Percentiles rank a stretch among this genome's conserved stretches.
Evolutionary conservation across 2,888 invertebrate genomes (phyloP).

Genomic region (Chelonus formosanus): DNA sequence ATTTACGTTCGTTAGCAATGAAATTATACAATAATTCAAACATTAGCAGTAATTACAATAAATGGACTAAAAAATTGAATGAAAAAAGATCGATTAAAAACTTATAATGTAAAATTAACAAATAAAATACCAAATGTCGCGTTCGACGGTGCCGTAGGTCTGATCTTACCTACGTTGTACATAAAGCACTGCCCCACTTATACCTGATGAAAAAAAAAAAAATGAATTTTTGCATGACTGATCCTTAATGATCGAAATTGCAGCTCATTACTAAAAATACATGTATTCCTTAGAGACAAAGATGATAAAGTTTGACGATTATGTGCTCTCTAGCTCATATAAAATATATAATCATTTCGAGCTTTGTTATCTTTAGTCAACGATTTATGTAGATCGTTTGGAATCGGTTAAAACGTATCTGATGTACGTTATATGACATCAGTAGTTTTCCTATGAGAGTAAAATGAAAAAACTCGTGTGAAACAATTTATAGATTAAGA

Average conservation of each 20-base stretch:
- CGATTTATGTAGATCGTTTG: too few relatives aligned
- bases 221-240: constrained; percentile 23
- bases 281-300: too few relatives aligned
- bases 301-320: too few relatives aligned
- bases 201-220: constrained; percentile 37
- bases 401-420: too few relatives aligned
- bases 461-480: too few relatives aligned
- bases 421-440: too few relatives aligned
- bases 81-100: constrained; percentile 33
- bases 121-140: constrained; percentile 28
- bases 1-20: constrained; percentile 33
- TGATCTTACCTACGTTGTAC: constrained; percentile 51
- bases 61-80: constrained; percentile 17
- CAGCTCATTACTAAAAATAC: too few relatives aligned
- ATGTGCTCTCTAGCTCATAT: too few relatives aligned
- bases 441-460: too few relatives aligned
- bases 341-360: too few relatives aligned
- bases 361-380: too few relatives aligned
- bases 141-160: constrained; percentile 42
- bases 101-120: constrained; percentile 9
- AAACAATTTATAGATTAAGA: too few relatives aligned
- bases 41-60: not conserved
- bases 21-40: constrained; percentile 5
- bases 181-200: constrained; percentile 54
- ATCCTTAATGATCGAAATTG: constrained; percentile 29